Base-by-base conservation (phyloP, 2,888 invertebrate genomes). In the Cotesia congregata region DNA sequence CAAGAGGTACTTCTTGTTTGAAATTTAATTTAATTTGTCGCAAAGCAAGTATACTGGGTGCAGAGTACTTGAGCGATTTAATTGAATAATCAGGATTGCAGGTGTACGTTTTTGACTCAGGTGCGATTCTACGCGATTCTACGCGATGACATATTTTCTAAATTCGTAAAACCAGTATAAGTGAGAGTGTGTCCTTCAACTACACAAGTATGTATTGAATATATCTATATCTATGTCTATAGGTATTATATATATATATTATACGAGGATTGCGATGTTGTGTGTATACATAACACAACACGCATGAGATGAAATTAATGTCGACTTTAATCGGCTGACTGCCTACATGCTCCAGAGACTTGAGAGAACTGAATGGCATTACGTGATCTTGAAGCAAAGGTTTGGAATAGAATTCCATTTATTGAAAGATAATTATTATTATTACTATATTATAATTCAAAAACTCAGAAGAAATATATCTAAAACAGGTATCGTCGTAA, bases 141-240 rank as follows among this genome's bases (percentile, higher is more conserved):
- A 41, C 41, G 30, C 50, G 40, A 64, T 40, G 72, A 72, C 65
- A 72, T 72, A 72, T 72, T 72, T 72, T 41, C 72, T 72, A 72
- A 72, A 72, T 72, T 72, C 65, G 72, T 72, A 72, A 62, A 72
- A 72, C 65, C 72, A 65, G 72, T 38, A 64, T 67, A 74, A 73
- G 74, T 77, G 70, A 74, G 73, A 77, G 77, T 73, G 65, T 65
- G 77, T 64, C 77, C 77, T 77, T 77, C 61, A 70, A 70, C 67
- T 67, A 38, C 60, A 6, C 60, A 30, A 60, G 60, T 61, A 38
- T 60, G 61, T 30, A 4, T 30, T 30, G 30, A 30, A 30, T 30
- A 30, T 30, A 30, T 30, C 30, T 30, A 30, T 30, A 30, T 30
- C 30, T 30, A 30, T 30, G 30, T 30, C 30, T 30, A 30, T 30